phyloP scores from a whole-genome alignment of 2,888 invertebrate genomes.

The Barypeithes pellucidus region DNA sequence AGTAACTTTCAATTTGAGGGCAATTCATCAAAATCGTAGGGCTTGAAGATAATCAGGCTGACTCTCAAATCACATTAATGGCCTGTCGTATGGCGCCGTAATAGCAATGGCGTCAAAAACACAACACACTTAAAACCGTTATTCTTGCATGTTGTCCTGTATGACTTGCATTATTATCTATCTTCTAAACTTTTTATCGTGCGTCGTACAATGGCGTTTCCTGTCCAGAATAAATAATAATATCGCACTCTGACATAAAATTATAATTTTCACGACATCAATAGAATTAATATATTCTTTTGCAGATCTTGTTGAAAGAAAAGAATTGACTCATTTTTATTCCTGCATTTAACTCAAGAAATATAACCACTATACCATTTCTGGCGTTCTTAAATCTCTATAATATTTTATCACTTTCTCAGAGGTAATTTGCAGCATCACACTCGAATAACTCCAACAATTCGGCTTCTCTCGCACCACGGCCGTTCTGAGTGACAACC shows the following conservation, averaged over 20 bases:
- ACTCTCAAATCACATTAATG: constrained; percentile 33
- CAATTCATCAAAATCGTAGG: constrained; percentile 44
- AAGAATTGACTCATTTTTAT: too few relatives aligned
- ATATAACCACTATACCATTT: too few relatives aligned
- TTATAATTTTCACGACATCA: not conserved
- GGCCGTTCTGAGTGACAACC: constrained; percentile 69
- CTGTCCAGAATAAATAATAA: constrained; percentile 35
- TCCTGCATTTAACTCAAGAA: too few relatives aligned
- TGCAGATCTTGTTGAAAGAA: too few relatives aligned
- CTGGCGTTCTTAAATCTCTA: not conserved
- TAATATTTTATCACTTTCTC: constrained; percentile 58
- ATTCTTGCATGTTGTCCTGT: constrained; percentile 39
- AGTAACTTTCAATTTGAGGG: constrained; percentile 39
- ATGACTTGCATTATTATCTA: constrained; percentile 44
- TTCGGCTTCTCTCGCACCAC: constrained; percentile 65
- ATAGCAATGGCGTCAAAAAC: constrained; percentile 41
- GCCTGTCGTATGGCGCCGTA: constrained; percentile 30
- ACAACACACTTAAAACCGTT: constrained; percentile 40
- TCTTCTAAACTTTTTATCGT: constrained; percentile 28
- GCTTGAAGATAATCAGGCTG: constrained; percentile 36
- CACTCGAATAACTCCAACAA: constrained; percentile 65
- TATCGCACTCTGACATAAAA: constrained; percentile 1
- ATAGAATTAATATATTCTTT: not conserved
- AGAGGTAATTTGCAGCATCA: constrained; percentile 68
- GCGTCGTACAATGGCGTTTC: constrained; percentile 33